Evolutionary conservation across 1,140 invertebrate genomes (phyloP).

Genomic region (Anthonomus grandis): DNA sequence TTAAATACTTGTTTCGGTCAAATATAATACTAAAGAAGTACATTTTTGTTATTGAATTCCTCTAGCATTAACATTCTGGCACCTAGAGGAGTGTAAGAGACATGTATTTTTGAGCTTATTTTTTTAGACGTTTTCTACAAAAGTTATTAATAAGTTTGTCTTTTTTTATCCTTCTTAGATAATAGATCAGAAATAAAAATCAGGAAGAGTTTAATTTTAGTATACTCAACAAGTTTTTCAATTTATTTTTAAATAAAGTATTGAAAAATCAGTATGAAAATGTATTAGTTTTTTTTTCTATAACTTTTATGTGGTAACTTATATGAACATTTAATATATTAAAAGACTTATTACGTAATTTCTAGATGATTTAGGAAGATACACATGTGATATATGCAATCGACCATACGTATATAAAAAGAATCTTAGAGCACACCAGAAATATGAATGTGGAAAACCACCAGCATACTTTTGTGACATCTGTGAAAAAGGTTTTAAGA

Average conservation of each 20-base stretch:
- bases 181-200: too few species aligned
- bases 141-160: too few species aligned
- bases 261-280: neutral
- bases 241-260: neutral
- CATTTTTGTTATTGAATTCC: neutral
- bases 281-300: neutral
- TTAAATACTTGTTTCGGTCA: neutral
- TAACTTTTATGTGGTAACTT: neutral
- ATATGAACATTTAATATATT: neutral
- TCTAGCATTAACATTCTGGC: neutral
- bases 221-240: neutral
- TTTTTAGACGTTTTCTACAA: too few species aligned
- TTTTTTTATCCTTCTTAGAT: too few species aligned
- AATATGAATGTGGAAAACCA: neutral
- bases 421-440: conserved; percentile 5
- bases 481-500: neutral
- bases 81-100: too few species aligned
- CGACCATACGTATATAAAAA: conserved; percentile 4
- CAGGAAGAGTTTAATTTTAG: neutral
- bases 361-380: neutral
- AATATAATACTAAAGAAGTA: neutral
- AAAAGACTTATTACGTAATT: neutral
- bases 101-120: too few species aligned
- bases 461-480: neutral
- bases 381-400: neutral